These are phyloP conservation scores for Psephotus haematonotus DNA, from an alignment of 2,113 vertebrate species.

Conservation along the genomic window DNA sequence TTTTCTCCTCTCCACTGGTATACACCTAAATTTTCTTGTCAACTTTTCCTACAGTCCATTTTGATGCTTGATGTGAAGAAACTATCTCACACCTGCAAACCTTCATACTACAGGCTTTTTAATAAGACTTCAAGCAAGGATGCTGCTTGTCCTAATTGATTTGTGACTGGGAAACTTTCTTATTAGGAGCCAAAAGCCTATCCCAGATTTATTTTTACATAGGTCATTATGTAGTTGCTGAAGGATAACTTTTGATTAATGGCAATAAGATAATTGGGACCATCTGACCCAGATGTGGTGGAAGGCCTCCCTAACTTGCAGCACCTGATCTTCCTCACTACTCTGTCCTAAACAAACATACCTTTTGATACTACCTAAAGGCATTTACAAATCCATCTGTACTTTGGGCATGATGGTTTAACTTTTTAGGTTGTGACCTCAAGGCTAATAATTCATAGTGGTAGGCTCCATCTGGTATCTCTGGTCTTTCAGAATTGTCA, in stretches of 20 bases:
- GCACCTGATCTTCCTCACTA: background rate
- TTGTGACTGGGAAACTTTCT: background rate
- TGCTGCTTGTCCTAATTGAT: background rate
- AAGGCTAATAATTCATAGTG: background rate
- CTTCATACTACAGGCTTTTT: background rate
- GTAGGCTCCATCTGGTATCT: background rate
- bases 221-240: background rate
- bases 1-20: background rate
- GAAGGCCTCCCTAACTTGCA: background rate
- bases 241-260: background rate
- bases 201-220: background rate
- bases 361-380: background rate
- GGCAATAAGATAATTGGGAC: background rate
- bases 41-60: background rate
- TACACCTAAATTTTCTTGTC: background rate
- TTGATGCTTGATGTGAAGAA: background rate
- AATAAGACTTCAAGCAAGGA: background rate
- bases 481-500: background rate
- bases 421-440: background rate
- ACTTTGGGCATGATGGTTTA: background rate
- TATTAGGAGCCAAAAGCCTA: background rate
- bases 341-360: background rate
- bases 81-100: fast-evolving
- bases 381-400: background rate
- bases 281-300: background rate